Evolutionary conservation across 2,888 invertebrate species (phyloP), one percentile per base, ranked within the genome.

Genomic region (Eurois occulta): DNA sequence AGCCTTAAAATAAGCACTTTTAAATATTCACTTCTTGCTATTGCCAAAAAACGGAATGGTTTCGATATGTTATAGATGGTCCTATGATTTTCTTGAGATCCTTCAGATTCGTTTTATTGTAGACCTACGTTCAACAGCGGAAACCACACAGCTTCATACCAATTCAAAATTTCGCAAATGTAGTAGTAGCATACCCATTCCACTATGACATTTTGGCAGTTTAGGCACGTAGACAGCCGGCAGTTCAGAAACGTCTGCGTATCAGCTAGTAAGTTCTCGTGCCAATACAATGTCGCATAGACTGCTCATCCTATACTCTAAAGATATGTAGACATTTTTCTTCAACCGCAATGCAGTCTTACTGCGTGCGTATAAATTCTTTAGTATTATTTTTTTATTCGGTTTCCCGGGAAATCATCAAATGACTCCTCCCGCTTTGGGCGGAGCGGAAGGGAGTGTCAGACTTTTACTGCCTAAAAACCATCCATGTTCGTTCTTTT

Each of bases 301-400:
- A 48, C 58, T 46, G 18, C 32, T 68, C 35, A 55, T 74, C 35
- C 46, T 66, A 5, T 71, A 58, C 2, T 52, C 48, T 64, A 62
- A 71, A 21, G 60, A 75, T 32, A 43, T 68, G 52, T 55, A 46
- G 35, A 73, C 32, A 41, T 58, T 65, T 68, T 43, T 41, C 21
- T 72, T 60, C 21, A 71, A 11, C 69, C 60, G 84, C 85, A 84
- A 65, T 84, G 84, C 84, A 72, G 85, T 72, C 38, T 11, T 32
- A 28, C 65, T 77, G 77, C 77, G 67, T 68, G 21, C 18, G 18
- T n/a, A 28, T 65, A 60, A 28, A 4, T 55, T 71, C 52, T 46
- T n/a, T n/a, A n/a, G n/a, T n/a, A n/a, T n/a, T n/a, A n/a, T n/a
- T n/a, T n/a, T n/a, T n/a, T n/a, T n/a, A n/a, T n/a, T n/a, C n/a